These are phyloP conservation scores for Spodoptera litura DNA, from an alignment of 1,140 invertebrate genomes.

Conservation along the genomic window DNA sequence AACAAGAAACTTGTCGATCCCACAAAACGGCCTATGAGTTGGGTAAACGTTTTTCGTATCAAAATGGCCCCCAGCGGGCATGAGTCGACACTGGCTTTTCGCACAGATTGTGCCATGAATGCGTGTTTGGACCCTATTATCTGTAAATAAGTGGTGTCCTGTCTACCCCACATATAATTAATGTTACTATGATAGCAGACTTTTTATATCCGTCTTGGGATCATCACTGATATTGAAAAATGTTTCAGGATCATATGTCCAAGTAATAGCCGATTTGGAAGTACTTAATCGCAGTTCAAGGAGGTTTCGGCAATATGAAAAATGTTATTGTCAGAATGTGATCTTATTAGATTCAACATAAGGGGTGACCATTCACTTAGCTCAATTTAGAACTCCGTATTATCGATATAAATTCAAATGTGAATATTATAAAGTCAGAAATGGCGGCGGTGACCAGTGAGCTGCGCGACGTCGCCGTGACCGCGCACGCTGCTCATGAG, in stretches of 20 bases:
- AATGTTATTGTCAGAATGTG: no score
- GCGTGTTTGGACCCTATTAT: conserved; percentile 24
- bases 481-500: no score
- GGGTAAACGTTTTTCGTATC: conserved; percentile 32
- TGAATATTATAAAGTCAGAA: no score
- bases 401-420: no score
- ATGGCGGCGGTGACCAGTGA: no score
- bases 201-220: background rate
- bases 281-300: no score
- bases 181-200: conserved; percentile 7
- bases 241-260: background rate
- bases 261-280: no score
- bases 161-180: conserved; percentile 3
- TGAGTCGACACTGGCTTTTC: conserved; percentile 12
- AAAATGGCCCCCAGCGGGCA: conserved; percentile 15
- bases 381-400: no score
- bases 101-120: conserved; percentile 19
- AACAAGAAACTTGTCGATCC: conserved; percentile 31
- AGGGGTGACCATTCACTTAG: no score
- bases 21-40: conserved; percentile 12
- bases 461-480: no score
- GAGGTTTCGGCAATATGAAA: no score
- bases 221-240: background rate
- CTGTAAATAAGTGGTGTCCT: conserved; percentile 11
- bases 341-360: no score